A percentile compares a stretch with the other conserved stretches of the same genome.
Conservation (phyloP, 2,888 invertebrate genomes). For the Phalangium opilio region DNA sequence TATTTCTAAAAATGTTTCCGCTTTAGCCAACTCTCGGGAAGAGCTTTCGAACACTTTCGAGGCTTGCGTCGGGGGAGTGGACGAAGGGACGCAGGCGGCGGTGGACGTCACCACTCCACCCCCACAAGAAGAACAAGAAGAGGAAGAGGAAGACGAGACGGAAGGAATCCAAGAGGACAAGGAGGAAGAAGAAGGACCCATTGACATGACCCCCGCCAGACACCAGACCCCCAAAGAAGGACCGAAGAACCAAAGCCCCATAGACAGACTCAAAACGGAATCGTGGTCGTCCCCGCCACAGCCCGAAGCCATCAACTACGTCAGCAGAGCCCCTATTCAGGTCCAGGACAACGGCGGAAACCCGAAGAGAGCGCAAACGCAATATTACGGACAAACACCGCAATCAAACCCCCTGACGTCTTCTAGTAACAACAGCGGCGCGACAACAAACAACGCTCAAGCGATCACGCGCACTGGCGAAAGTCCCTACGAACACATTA, state of each 20-base stretch:
- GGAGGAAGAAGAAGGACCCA: background rate
- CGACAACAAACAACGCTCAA: too few relatives aligned
- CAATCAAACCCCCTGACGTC: too few relatives aligned
- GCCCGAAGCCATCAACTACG: too few relatives aligned
- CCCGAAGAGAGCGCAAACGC: too few relatives aligned
- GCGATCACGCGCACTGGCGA: too few relatives aligned
- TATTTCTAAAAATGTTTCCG: background rate
- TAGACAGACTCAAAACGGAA: too few relatives aligned
- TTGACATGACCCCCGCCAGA: conserved; percentile 6
- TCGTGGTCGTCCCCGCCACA: too few relatives aligned
- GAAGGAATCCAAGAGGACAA: conserved; percentile 1
- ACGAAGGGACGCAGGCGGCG: background rate
- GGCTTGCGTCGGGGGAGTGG: background rate
- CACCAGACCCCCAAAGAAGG: background rate
- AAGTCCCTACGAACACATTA: too few relatives aligned
- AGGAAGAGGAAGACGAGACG: conserved; percentile 9
- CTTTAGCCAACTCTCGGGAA: background rate
- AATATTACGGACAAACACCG: too few relatives aligned
- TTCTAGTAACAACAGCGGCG: too few relatives aligned
- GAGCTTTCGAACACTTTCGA: background rate
- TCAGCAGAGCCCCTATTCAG: too few relatives aligned
- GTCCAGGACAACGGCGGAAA: too few relatives aligned
- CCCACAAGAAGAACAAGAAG: background rate
- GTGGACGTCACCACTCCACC: conserved; percentile 3
- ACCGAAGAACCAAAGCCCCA: conserved; percentile 1